These are phyloP conservation scores for Pholis gunnellus DNA, from an alignment of 2,113 vertebrate species.

Conservation along the genomic window DNA sequence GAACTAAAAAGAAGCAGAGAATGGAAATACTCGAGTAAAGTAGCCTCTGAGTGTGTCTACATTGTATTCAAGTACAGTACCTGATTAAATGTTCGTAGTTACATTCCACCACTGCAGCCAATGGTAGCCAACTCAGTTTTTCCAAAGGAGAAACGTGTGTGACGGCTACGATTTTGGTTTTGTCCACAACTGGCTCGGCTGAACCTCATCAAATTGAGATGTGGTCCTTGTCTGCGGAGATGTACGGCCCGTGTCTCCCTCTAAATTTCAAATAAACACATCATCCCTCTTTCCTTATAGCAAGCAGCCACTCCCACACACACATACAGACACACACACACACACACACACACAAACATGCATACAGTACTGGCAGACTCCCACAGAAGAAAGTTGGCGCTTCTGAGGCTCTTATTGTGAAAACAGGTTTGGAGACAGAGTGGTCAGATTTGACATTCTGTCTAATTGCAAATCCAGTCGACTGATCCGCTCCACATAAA, in stretches of 20 bases:
- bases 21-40: not conserved
- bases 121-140: not conserved
- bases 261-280: not conserved
- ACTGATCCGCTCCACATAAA: constrained; percentile 63
- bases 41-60: too few relatives aligned
- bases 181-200: not conserved
- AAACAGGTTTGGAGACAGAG: constrained; percentile 65
- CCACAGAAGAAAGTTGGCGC: constrained; percentile 20
- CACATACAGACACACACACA: not conserved
- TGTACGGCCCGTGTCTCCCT: not conserved
- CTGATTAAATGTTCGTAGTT: not conserved
- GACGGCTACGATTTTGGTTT: not conserved
- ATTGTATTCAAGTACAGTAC: not conserved
- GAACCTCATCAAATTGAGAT: not conserved
- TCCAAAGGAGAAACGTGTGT: not conserved
- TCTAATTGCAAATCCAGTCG: constrained; percentile 76
- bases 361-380: not conserved
- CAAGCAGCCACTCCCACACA: not conserved
- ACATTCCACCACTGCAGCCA: not conserved
- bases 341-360: not conserved
- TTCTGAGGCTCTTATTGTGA: constrained; percentile 41
- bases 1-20: not conserved
- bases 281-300: constrained; percentile 20
- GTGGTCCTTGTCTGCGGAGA: not conserved
- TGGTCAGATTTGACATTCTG: constrained; percentile 67